Evolutionary conservation across 2,888 invertebrate genomes (phyloP).

Genomic region (Chrysolina americana): DNA sequence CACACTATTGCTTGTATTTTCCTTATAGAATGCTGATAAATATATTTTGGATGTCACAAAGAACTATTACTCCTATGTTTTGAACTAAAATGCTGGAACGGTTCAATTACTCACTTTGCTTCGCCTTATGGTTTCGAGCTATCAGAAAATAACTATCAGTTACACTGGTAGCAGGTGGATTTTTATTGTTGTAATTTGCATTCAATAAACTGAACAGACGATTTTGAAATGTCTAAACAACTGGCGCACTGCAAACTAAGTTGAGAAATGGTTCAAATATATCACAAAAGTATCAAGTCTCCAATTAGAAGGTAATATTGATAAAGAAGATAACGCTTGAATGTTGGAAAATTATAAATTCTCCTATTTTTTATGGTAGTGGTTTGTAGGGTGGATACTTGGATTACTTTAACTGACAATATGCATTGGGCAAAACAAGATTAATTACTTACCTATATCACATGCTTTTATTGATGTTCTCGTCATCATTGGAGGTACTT

Average conservation of each 20-base stretch:
- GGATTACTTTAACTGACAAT: conserved; percentile 4
- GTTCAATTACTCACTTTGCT: neutral
- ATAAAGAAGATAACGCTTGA: conserved; percentile 56
- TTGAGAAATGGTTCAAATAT: conserved; percentile 40
- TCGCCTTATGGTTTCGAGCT: neutral
- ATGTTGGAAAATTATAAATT: conserved; percentile 36
- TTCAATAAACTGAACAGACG: conserved; percentile 26
- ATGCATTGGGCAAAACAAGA: neutral
- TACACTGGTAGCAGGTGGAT: conserved; percentile 14
- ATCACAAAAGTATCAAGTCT: conserved; percentile 51
- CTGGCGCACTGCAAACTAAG: conserved; percentile 34
- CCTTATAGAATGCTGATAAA: too few species aligned
- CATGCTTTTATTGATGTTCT: neutral
- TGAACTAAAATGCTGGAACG: neutral
- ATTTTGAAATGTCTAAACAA: conserved; percentile 29
- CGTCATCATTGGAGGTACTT: neutral
- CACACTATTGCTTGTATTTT: too few species aligned
- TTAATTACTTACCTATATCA: neutral
- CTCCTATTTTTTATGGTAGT: conserved; percentile 25
- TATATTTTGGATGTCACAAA: too few species aligned
- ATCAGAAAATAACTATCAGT: neutral
- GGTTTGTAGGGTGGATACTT: neutral
- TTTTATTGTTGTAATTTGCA: conserved; percentile 22
- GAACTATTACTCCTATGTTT: too few species aligned
- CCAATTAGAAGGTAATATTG: conserved; percentile 59